These are phyloP conservation scores for Oryzaephilus surinamensis DNA, from an alignment of 1,140 invertebrate genomes.

Conservation along the genomic window DNA sequence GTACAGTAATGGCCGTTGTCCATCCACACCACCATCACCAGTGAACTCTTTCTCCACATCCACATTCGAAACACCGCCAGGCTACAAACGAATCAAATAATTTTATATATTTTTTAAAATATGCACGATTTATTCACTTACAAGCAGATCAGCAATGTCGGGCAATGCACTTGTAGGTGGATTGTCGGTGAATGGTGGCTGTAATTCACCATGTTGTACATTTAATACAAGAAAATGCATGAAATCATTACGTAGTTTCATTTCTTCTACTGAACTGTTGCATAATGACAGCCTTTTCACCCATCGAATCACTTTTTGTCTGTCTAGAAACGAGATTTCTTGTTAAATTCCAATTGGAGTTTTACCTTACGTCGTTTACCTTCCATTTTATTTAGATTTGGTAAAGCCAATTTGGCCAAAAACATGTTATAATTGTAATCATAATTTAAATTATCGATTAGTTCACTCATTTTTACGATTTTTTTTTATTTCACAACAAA, in stretches of 20 bases:
- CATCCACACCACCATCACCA: conserved; percentile 8
- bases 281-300: conserved; percentile 36
- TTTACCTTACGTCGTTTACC: conserved; percentile 22
- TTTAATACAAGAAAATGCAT: conserved; percentile 40
- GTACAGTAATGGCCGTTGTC: conserved; percentile 34
- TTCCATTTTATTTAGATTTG: conserved; percentile 30
- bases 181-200: conserved; percentile 36
- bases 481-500: too few relatives aligned
- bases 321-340: conserved; percentile 31
- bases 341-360: conserved; percentile 1
- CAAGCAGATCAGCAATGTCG: conserved; percentile 34
- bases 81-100: conserved; percentile 20
- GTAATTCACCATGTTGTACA: conserved; percentile 35
- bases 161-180: conserved; percentile 35
- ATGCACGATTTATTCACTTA: conserved; percentile 25
- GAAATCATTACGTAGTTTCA: conserved; percentile 42
- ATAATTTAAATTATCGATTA: conserved; percentile 34
- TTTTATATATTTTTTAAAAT: neutral
- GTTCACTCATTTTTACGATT: conserved; percentile 29
- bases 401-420: conserved; percentile 34
- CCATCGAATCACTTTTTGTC: conserved; percentile 38
- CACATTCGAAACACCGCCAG: conserved; percentile 21
- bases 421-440: conserved; percentile 39
- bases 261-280: conserved; percentile 36
- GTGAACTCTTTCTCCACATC: conserved; percentile 21